Conservation (phyloP, 1,140 invertebrate species). For the Metaphire vulgaris region DNA sequence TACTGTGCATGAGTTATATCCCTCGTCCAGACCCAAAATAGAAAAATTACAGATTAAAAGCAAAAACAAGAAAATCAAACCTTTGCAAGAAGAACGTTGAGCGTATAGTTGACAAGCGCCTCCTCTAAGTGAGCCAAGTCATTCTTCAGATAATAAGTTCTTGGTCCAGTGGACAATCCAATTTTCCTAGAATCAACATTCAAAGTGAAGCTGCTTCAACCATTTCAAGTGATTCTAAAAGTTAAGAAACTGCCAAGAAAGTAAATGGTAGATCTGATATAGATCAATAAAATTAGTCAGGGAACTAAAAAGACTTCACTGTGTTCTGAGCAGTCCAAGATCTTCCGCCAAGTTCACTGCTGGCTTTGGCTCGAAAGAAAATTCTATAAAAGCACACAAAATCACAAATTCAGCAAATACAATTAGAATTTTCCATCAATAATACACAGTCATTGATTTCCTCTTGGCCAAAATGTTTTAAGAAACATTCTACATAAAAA, state of each 20-base stretch:
- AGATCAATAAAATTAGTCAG: too few relatives aligned
- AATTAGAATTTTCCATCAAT: not conserved
- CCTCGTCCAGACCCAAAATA: too few relatives aligned
- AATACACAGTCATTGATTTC: not conserved
- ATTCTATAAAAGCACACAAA: not conserved
- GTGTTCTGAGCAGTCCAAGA: not conserved
- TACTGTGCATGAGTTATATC: too few relatives aligned
- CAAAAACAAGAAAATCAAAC: too few relatives aligned
- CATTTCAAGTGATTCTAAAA: not conserved
- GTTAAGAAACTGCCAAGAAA: not conserved
- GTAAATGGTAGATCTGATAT: too few relatives aligned
- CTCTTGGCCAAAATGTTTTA: not conserved
- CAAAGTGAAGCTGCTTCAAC: not conserved
- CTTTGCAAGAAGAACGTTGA: not conserved
- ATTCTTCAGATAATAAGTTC: not conserved
- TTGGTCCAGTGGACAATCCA: not conserved
- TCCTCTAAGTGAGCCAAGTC: not conserved
- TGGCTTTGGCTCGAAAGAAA: not conserved
- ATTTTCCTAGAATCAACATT: not conserved
- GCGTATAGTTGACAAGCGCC: not conserved
- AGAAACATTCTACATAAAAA: too few relatives aligned
- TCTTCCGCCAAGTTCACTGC: not conserved
- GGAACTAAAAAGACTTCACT: too few relatives aligned
- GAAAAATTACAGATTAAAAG: too few relatives aligned
- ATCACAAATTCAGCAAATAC: not conserved